Percentiles rank a stretch among this genome's conserved stretches.
phyloP scores from a whole-genome alignment of 1,140 invertebrate genomes.

The Zaprionus vittiger region DNA sequence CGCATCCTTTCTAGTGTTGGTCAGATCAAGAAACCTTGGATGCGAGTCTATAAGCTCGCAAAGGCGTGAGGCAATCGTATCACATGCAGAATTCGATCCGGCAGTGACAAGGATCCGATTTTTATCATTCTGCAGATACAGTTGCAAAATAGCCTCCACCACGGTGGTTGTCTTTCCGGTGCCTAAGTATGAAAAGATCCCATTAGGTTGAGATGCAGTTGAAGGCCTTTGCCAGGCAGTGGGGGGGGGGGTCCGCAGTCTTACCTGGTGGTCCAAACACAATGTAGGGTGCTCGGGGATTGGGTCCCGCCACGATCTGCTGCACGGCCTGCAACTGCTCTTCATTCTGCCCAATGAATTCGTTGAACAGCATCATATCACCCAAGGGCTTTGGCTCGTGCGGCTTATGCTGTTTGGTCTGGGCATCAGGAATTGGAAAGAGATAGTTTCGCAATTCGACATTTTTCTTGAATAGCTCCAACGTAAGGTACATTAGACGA shows the following conservation, averaged over 20 bases:
- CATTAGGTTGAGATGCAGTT: not conserved
- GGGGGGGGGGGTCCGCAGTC: not conserved
- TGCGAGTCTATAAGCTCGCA: slow-evolving; percentile 80
- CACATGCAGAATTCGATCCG: slow-evolving; percentile 92
- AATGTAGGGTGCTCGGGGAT: slow-evolving; percentile 58
- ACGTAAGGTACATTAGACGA: slow-evolving; percentile 58
- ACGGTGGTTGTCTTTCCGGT: slow-evolving; percentile 93
- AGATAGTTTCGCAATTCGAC: slow-evolving; percentile 47
- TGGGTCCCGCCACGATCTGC: slow-evolving; percentile 66
- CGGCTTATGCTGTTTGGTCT: not conserved
- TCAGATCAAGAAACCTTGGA: not conserved
- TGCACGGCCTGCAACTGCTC: slow-evolving; percentile 70
- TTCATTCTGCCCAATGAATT: slow-evolving; percentile 49
- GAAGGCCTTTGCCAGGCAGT: not conserved
- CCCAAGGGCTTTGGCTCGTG: not conserved
- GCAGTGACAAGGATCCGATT: slow-evolving; percentile 88
- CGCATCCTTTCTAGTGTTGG: not conserved
- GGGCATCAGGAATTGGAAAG: slow-evolving; percentile 22
- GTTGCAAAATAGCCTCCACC: slow-evolving; percentile 88
- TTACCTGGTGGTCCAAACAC: slow-evolving; percentile 78
- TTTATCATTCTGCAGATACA: slow-evolving; percentile 77
- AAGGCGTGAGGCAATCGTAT: slow-evolving; percentile 87
- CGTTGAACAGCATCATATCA: slow-evolving; percentile 46
- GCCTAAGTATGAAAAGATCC: slow-evolving; percentile 40
- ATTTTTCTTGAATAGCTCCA: slow-evolving; percentile 41